phyloP scores from a whole-genome alignment of 2,888 invertebrate genomes.

The Chaetoderma sp. region DNA sequence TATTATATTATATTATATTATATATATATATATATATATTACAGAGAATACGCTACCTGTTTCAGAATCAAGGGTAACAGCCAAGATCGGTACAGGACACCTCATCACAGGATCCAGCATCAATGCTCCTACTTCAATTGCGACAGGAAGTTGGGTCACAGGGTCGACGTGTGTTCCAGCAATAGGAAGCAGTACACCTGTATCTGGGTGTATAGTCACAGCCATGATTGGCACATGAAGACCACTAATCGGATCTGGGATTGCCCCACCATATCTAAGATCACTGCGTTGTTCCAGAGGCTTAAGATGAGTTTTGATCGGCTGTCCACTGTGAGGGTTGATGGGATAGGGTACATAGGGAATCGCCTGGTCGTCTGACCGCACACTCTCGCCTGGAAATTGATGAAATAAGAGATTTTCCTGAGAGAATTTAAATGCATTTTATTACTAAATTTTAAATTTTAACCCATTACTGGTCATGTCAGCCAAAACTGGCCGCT shows the following conservation, averaged over 20 bases:
- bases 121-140: constrained; percentile 64
- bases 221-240: constrained; percentile 64
- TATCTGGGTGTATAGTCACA: constrained; percentile 62
- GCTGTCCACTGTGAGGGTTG: constrained; percentile 45
- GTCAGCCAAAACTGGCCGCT: no score
- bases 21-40: no score
- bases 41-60: constrained; percentile 55
- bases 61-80: constrained; percentile 56
- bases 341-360: constrained; percentile 62
- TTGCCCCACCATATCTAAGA: constrained; percentile 56
- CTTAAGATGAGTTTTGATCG: constrained; percentile 51
- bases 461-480: background rate
- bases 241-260: constrained; percentile 59
- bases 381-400: constrained; percentile 55
- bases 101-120: constrained; percentile 63
- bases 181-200: constrained; percentile 59
- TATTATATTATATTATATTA: no score
- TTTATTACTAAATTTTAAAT: background rate
- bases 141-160: constrained; percentile 62
- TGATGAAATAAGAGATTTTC: background rate
- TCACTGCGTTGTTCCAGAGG: constrained; percentile 54
- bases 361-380: constrained; percentile 54
- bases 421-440: background rate
- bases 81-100: constrained; percentile 62
- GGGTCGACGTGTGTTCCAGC: constrained; percentile 65